A percentile compares a stretch with the other conserved stretches of the same genome.
These are phyloP conservation scores for Macrosiphum euphorbiae DNA, from an alignment of 2,888 invertebrate species.

Conservation along the genomic window DNA sequence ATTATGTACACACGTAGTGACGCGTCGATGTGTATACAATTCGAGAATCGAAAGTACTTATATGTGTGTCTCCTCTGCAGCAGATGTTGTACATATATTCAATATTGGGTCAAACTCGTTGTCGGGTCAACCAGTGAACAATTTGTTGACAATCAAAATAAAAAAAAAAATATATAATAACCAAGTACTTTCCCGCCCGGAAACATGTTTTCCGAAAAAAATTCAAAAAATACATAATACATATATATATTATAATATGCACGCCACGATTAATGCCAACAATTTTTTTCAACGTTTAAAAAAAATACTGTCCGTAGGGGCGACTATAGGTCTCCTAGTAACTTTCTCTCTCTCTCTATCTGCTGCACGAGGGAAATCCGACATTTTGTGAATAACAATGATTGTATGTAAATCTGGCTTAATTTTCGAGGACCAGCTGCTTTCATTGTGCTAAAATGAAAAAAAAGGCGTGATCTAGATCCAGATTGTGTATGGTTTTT, in stretches of 20 bases:
- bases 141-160: conserved; percentile 62
- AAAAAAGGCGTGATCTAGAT: conserved; percentile 65
- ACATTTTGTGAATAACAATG: conserved; percentile 63
- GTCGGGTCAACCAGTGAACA: conserved; percentile 59
- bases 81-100: conserved; percentile 37
- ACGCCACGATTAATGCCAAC: not conserved
- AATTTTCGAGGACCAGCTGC: conserved; percentile 63
- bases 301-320: conserved; percentile 27
- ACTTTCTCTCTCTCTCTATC: not conserved
- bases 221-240: conserved; percentile 25
- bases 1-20: not conserved
- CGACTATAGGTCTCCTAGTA: not conserved
- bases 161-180: not conserved
- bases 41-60: not conserved
- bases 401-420: conserved; percentile 64
- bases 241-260: conserved; percentile 19
- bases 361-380: conserved; percentile 43
- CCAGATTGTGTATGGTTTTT: conserved; percentile 46
- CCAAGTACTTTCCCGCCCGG: conserved; percentile 45
- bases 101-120: conserved; percentile 55
- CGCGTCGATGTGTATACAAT: not conserved
- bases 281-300: conserved; percentile 24
- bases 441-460: conserved; percentile 57
- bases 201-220: conserved; percentile 29
- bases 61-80: not conserved